Percentiles rank a stretch among this genome's conserved stretches.
phyloP scores from a whole-genome alignment of 2,888 invertebrate species.

The Halictus quadricinctus region DNA sequence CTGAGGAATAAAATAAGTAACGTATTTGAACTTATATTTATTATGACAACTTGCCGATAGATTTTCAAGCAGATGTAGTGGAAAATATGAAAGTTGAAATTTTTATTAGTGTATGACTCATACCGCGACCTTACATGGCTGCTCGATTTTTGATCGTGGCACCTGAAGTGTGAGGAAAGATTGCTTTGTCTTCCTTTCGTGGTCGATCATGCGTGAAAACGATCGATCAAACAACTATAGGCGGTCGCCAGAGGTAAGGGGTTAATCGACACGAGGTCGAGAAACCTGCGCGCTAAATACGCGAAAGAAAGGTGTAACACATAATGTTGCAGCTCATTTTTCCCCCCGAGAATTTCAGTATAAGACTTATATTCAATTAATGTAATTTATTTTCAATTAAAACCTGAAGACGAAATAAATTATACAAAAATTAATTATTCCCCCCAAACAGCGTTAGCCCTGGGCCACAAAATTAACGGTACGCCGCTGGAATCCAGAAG shows the following conservation, averaged over 20 bases:
- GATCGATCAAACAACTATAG: constrained; percentile 1
- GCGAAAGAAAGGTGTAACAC: background rate
- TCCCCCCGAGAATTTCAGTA: background rate
- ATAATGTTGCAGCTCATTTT: background rate
- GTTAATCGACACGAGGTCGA: constrained; percentile 4
- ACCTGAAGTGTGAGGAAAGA: constrained; percentile 6
- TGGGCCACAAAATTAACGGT: too few relatives aligned
- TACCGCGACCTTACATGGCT: background rate
- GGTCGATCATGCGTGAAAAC: background rate
- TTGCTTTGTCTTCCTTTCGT: constrained; percentile 3
- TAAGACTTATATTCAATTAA: background rate
- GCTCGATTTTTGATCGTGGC: constrained; percentile 12
- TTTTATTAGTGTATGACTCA: background rate
- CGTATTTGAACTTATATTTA: background rate
- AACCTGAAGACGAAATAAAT: too few relatives aligned
- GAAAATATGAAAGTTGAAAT: background rate
- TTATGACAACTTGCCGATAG: background rate
- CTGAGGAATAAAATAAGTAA: background rate
- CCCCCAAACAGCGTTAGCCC: too few relatives aligned
- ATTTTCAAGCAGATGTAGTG: background rate
- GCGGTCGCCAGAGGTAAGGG: background rate
- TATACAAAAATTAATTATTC: too few relatives aligned
- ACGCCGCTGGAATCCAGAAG: too few relatives aligned
- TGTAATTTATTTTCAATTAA: too few relatives aligned
- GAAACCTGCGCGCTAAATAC: background rate